Base-by-base conservation (phyloP, 2,888 invertebrate species). In the Tipula confusa region DNA sequence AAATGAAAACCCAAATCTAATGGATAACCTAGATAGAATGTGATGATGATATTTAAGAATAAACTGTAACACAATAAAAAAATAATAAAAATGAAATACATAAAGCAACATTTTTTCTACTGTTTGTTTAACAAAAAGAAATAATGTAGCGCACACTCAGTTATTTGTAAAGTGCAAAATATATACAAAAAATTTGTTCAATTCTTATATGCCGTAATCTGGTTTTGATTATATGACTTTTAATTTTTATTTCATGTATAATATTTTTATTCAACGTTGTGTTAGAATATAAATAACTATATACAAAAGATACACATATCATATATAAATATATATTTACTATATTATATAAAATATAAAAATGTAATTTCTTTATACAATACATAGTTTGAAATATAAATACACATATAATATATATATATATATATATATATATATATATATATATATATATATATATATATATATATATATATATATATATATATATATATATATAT, bases 141-240 rank as follows among this genome's bases (percentile, higher is more conserved):
- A n/a, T 31, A 80, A 80, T 80, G 15, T 80, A 80, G 80, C 80
- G 80, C 80, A 80, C 29, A 80, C 80, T 80, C 80, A 80, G 80
- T 64, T 64, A 64, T 64, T 64, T 64, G 64, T 24, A 64, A 64
- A 64, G 64, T 64, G 64, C 64, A 64, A 64, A 64, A 64, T 24
- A 24, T 64, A 64, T 64, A 64, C 2, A 48, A 18, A 48, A 64
- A 64, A 64, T 11, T n/a, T 64, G 24, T 64, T 64, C 64, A 64
- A 64, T 64, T 64, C 64, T 64, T 64, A 64, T 64, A 64, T 64
- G 64, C 64, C 64, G 64, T 64, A 64, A 64, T 64, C 64, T 64
- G 64, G 64, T 64, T 64, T 64, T 64, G 64, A 64, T 64, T 64
- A 64, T 64, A 64, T 64, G 64, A 64, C 24, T 64, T 64, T 64